These are phyloP conservation scores for Adineta ricciae DNA, from an alignment of 2,888 invertebrate genomes.

Conservation along the genomic window DNA sequence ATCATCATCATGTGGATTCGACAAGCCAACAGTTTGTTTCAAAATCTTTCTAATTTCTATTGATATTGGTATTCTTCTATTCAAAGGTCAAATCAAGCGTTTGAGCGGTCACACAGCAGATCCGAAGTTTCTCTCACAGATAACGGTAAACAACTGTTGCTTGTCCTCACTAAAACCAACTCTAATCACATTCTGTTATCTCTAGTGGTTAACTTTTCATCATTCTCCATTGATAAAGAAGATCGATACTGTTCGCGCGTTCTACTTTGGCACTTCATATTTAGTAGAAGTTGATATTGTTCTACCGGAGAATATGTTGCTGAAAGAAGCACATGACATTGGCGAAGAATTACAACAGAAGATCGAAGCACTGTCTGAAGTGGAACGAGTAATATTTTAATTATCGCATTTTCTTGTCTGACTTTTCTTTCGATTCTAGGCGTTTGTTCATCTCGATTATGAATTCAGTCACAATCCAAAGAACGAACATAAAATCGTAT, in stretches of 20 bases:
- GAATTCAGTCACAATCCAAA: constrained; percentile 38
- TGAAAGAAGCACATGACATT: constrained; percentile 52
- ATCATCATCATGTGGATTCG: constrained; percentile 49
- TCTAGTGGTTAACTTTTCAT: constrained; percentile 52
- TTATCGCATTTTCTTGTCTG: background rate
- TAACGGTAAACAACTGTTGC: constrained; percentile 43
- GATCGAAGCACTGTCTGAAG: constrained; percentile 50
- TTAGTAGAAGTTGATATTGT: constrained; percentile 44
- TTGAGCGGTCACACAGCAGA: constrained; percentile 43
- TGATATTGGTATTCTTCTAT: background rate
- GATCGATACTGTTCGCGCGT: constrained; percentile 36
- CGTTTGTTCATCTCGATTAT: constrained; percentile 54
- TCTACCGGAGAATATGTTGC: constrained; percentile 49
- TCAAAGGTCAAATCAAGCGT: constrained; percentile 44
- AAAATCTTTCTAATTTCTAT: background rate
- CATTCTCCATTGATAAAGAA: background rate
- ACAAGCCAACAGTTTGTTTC: background rate
- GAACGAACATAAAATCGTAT: constrained; percentile 10
- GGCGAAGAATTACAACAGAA: constrained; percentile 52
- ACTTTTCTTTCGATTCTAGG: constrained; percentile 35
- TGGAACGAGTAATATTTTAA: constrained; percentile 43
- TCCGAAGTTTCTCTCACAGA: constrained; percentile 46
- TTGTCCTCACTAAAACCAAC: constrained; percentile 40
- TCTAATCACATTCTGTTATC: constrained; percentile 47
- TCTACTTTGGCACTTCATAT: constrained; percentile 48